Evolutionary conservation across 2,888 invertebrate genomes (phyloP).

Genomic region (Drosophila borborema): DNA sequence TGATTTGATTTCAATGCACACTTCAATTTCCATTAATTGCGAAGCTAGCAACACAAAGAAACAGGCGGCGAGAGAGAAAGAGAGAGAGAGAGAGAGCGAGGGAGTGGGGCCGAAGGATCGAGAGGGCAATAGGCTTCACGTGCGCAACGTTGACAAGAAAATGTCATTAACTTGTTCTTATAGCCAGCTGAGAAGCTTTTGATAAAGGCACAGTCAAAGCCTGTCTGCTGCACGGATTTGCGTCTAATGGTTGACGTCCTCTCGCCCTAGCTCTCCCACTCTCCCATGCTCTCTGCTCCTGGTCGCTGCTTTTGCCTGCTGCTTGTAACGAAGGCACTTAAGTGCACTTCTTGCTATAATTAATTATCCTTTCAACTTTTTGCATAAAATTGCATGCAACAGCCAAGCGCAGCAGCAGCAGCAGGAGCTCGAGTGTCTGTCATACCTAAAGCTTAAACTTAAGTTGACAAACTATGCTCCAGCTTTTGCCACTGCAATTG

Average conservation of each 20-base stretch:
- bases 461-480: slow-evolving; percentile 34
- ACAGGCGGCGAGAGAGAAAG: not conserved
- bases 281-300: not conserved
- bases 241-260: slow-evolving; percentile 60
- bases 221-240: slow-evolving; percentile 68
- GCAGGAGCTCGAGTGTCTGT: slow-evolving; percentile 36
- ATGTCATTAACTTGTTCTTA: slow-evolving; percentile 81
- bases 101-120: slow-evolving; percentile 20
- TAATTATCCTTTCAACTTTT: slow-evolving; percentile 81
- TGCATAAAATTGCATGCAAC: slow-evolving; percentile 79
- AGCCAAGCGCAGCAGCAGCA: slow-evolving; percentile 46
- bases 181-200: slow-evolving; percentile 75
- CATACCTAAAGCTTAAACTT: slow-evolving; percentile 24
- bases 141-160: slow-evolving; percentile 63
- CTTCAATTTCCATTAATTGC: slow-evolving; percentile 67
- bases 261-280: not conserved
- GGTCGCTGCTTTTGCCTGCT: slow-evolving; percentile 37
- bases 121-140: slow-evolving; percentile 56
- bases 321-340: slow-evolving; percentile 76
- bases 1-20: slow-evolving; percentile 75
- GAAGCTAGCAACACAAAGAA: slow-evolving; percentile 7
- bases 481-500: not conserved
- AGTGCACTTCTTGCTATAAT: slow-evolving; percentile 83
- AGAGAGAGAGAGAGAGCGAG: not conserved
- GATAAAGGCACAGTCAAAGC: slow-evolving; percentile 77